A percentile compares a stretch with the other conserved stretches of the same genome.
phyloP scores from a whole-genome alignment of 2,113 vertebrate genomes.

The Passerina amoena region DNA sequence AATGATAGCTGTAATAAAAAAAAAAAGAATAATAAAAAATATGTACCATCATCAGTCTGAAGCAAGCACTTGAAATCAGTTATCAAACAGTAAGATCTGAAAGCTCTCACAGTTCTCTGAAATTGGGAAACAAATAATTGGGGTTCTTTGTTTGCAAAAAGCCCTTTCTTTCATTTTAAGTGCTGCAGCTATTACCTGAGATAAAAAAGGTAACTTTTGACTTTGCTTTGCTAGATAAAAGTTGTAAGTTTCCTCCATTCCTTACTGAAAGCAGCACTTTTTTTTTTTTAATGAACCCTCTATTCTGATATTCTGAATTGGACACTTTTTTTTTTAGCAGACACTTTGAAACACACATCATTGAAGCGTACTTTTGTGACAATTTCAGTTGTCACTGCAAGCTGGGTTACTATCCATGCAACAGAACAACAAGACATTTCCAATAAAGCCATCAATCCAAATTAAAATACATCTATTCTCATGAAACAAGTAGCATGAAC shows the following conservation, averaged over 20 bases:
- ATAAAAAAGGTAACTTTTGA: background rate
- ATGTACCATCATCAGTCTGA: background rate
- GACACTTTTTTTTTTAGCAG: background rate
- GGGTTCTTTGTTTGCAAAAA: background rate
- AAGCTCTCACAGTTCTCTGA: background rate
- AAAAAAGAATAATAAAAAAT: background rate
- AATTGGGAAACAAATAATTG: background rate
- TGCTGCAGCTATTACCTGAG: background rate
- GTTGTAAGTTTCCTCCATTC: background rate
- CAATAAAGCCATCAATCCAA: background rate
- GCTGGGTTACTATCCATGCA: background rate
- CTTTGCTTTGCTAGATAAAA: background rate
- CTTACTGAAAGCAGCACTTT: background rate
- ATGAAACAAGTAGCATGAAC: background rate
- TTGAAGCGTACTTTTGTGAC: background rate
- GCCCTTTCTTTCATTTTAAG: background rate
- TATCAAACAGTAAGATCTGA: background rate
- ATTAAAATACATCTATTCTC: background rate
- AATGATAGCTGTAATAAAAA: background rate
- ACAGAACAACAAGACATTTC: background rate
- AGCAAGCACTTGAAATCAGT: background rate
- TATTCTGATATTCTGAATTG: background rate
- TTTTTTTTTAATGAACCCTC: too few relatives aligned
- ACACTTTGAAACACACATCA: background rate
- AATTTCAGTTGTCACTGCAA: background rate